Percentiles rank a stretch among this genome's conserved stretches.
These are phyloP conservation scores for Thunnus maccoyii DNA, from an alignment of 2,113 vertebrate species.

Conservation along the genomic window DNA sequence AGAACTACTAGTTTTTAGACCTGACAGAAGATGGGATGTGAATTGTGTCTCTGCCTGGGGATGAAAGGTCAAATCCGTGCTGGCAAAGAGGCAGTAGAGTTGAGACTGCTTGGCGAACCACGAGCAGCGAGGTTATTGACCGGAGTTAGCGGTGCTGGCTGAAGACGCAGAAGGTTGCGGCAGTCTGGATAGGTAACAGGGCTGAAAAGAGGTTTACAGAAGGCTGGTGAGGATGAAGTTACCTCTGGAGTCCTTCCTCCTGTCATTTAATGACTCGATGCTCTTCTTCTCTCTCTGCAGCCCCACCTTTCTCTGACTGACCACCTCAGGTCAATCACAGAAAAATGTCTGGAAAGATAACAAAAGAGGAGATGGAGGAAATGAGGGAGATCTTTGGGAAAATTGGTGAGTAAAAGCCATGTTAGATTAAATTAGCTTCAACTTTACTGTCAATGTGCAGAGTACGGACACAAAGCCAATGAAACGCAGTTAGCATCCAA, in stretches of 20 bases:
- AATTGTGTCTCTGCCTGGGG: neutral
- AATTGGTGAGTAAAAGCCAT: conserved; percentile 89
- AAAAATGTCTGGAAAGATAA: conserved; percentile 94
- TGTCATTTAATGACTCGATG: conserved; percentile 4
- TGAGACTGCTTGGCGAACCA: neutral
- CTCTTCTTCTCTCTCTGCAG: conserved; percentile 52
- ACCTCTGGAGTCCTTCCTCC: neutral
- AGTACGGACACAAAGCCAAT: no score
- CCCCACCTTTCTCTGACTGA: conserved; percentile 68
- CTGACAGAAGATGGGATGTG: neutral
- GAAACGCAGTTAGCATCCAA: no score
- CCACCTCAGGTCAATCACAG: conserved; percentile 77
- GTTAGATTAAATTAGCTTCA: no score
- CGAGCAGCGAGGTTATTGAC: neutral
- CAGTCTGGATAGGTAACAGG: conserved; percentile 10
- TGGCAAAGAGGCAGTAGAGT: conserved; percentile 5
- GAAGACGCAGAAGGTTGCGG: neutral
- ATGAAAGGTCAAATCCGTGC: neutral
- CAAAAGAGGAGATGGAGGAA: conserved; percentile 95
- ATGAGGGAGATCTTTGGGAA: conserved; percentile 92
- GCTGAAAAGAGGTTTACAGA: conserved; percentile 1
- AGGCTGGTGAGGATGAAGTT: neutral
- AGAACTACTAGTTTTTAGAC: conserved; percentile 17
- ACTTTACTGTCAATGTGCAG: no score
- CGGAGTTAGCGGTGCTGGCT: neutral